Evolutionary conservation across 2,888 invertebrate genomes (phyloP).

Genomic region (Tolmerus cingulatus): DNA sequence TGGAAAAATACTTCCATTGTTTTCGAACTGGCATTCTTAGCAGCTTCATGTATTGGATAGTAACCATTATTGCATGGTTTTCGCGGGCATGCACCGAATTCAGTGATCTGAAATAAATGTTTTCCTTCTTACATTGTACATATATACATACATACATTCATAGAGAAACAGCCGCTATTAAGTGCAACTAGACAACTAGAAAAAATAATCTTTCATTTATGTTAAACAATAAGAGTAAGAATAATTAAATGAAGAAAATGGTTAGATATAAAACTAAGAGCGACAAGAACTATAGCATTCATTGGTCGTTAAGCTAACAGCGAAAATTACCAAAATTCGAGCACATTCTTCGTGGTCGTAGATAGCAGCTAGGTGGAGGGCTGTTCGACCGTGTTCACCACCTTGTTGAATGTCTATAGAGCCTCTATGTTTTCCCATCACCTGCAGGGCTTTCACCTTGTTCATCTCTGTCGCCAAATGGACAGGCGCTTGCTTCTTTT

Average conservation of each 20-base stretch:
- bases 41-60: constrained; percentile 90
- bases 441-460: constrained; percentile 73
- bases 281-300: background rate
- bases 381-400: constrained; percentile 79
- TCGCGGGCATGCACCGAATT: constrained; percentile 80
- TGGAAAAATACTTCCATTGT: constrained; percentile 83
- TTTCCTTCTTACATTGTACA: constrained; percentile 15
- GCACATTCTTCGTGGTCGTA: constrained; percentile 86
- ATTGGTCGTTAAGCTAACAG: background rate
- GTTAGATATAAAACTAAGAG: background rate
- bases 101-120: constrained; percentile 71
- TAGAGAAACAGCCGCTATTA: background rate
- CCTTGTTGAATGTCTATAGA: constrained; percentile 78
- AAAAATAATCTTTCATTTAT: background rate
- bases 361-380: constrained; percentile 84
- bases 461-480: constrained; percentile 83
- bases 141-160: background rate
- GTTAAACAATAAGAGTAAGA: background rate
- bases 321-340: constrained; percentile 73
- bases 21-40: constrained; percentile 86
- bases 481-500: constrained; percentile 79
- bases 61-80: constrained; percentile 86
- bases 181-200: background rate
- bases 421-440: constrained; percentile 74
- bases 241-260: background rate